Conservation (phyloP, 1,140 invertebrate species). For the Hylaeus volcanicus region DNA sequence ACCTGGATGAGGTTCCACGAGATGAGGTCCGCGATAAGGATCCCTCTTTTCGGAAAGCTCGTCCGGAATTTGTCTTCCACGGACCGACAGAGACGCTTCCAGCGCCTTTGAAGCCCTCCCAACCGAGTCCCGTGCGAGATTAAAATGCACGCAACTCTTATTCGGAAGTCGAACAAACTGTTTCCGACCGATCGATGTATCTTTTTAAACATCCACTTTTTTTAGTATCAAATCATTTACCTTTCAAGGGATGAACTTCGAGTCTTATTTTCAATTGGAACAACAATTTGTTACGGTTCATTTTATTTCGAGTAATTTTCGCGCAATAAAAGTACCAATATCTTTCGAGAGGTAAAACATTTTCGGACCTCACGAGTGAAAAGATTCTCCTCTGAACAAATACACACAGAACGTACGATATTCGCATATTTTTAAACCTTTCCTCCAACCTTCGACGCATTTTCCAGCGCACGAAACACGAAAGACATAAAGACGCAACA, state of each 20-base stretch:
- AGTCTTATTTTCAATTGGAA: no score
- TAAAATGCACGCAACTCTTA: background rate
- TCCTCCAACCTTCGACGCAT: background rate
- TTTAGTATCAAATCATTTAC: no score
- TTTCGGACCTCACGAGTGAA: background rate
- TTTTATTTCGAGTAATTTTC: no score
- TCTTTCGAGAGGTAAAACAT: no score
- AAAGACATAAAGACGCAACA: slow-evolving; percentile 20
- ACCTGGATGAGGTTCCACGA: slow-evolving; percentile 49
- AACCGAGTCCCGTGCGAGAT: background rate
- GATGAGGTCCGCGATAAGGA: slow-evolving; percentile 65
- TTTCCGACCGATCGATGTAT: no score
- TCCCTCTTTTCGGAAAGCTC: slow-evolving; percentile 53
- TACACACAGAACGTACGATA: no score
- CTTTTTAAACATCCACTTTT: no score
- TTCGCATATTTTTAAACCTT: no score
- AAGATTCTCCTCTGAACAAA: no score
- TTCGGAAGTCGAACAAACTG: background rate
- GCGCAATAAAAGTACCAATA: no score
- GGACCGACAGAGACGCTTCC: background rate
- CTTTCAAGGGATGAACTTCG: no score
- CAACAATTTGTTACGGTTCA: no score
- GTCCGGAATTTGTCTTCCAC: slow-evolving; percentile 58
- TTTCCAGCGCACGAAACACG: slow-evolving; percentile 11
- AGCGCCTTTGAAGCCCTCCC: background rate